These are phyloP conservation scores for Protomyctophum bolini DNA, from an alignment of 2,113 vertebrate genomes.

Conservation along the genomic window DNA sequence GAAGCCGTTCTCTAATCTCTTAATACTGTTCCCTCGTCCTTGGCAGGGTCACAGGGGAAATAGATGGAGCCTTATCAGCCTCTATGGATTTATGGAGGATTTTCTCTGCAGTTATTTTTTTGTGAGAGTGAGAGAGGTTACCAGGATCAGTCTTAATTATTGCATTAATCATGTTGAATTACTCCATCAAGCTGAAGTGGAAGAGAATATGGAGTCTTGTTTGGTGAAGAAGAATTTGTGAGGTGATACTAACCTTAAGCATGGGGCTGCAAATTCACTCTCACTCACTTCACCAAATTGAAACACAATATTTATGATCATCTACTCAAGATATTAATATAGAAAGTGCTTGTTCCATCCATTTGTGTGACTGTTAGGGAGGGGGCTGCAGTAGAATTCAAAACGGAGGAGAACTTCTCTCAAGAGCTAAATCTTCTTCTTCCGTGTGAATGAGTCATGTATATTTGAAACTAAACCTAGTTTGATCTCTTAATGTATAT, in stretches of 20 bases:
- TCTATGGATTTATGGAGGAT: slow-evolving; percentile 77
- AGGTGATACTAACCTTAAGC: slow-evolving; percentile 27
- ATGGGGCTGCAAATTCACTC: not conserved
- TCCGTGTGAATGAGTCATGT: too few relatives aligned
- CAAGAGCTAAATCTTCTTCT: too few relatives aligned
- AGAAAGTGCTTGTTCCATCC: too few relatives aligned
- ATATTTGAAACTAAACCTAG: too few relatives aligned
- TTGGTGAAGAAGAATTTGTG: slow-evolving; percentile 7
- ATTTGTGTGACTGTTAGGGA: too few relatives aligned
- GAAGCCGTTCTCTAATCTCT: slow-evolving; percentile 74
- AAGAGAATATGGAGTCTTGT: slow-evolving; percentile 8
- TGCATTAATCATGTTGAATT: slow-evolving; percentile 57
- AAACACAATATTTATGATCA: too few relatives aligned
- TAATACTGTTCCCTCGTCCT: slow-evolving; percentile 77
- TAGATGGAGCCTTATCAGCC: slow-evolving; percentile 79
- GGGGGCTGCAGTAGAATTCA: too few relatives aligned
- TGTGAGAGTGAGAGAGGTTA: slow-evolving; percentile 41
- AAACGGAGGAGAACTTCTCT: too few relatives aligned
- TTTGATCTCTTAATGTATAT: too few relatives aligned
- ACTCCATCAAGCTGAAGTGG: slow-evolving; percentile 35
- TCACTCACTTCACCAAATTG: too few relatives aligned
- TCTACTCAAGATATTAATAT: too few relatives aligned
- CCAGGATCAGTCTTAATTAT: slow-evolving; percentile 58
- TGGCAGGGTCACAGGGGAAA: slow-evolving; percentile 73
- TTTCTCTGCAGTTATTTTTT: slow-evolving; percentile 50